Evolutionary conservation across 2,113 vertebrate genomes (phyloP), one percentile per base, ranked within the genome.

Genomic region (Carassius gibelio): DNA sequence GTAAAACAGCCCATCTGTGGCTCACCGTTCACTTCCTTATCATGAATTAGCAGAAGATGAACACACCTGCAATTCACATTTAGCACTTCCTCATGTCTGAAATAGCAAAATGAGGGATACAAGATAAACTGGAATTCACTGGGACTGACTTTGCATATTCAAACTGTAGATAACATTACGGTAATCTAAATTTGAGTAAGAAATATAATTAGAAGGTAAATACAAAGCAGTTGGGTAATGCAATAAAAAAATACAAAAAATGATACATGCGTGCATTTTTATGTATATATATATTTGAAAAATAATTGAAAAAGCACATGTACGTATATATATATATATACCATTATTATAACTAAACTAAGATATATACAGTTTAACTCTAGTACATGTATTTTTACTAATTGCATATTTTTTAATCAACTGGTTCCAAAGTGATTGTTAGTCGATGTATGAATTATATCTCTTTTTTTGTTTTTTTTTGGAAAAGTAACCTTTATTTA

Each of bases 11-110:
- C n/a, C 21, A 64, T 80, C 36, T 68, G 79, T 66, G 61, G 42
- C 80, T 82, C 26, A 55, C 26, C 1, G 14, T 81, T 42, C 76
- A 81, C 87, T 88, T 88, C 87, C 87, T 88, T 62, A 81, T 86
- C 59, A 68, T 85, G 84, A 88, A 83, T 83, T 19, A 68, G 75
- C 80, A 86, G 59, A 75, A 82, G 83, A 80, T 59, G 38, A 76
- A 30, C 3, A 55, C 48, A 75, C 52, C 69, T 81, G 82, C 45
- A 57, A 55, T 64, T 74, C 34, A 5, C 36, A 26, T 14, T 71
- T 66, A 80, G 64, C n/a, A 80, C 75, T 59, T 81, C 66, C 69
- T 69, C 15, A 30, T 81, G 50, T 48, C n/a, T 50, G 69, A 71
- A 26, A 72, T 55, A 50, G 8, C 62, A 11, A 26, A 42, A 61